Percentiles rank a stretch among this genome's conserved stretches.
Conservation (phyloP, 2,113 vertebrate genomes). For the Vidua macroura region DNA sequence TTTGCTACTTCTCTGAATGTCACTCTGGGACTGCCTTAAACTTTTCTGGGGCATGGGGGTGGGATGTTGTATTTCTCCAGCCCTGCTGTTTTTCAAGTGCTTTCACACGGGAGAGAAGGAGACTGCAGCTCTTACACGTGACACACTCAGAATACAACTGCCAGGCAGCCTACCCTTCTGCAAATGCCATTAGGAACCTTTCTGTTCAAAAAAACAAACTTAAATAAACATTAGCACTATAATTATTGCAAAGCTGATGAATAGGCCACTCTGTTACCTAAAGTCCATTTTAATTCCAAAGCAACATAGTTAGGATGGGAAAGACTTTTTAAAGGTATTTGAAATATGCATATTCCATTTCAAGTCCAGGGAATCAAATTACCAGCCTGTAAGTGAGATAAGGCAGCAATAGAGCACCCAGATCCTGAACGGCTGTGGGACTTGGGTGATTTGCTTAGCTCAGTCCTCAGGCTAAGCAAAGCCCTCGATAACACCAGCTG, state of each 20-base stretch:
- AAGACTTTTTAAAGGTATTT: constrained; percentile 43
- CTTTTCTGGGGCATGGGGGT: background rate
- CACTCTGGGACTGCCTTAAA: constrained; percentile 55
- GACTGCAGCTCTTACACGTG: background rate
- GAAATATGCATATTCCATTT: constrained; percentile 45
- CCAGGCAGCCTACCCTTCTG: background rate
- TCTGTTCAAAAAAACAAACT: background rate
- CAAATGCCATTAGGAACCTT: constrained; percentile 25
- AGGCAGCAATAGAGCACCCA: background rate
- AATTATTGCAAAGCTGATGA: constrained; percentile 20
- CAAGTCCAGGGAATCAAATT: constrained; percentile 48
- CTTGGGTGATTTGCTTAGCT: constrained; percentile 70
- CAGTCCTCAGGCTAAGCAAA: constrained; percentile 45
- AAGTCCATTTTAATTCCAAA: constrained; percentile 45
- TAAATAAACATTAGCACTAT: constrained; percentile 17
- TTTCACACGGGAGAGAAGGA: background rate
- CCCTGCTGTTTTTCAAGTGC: background rate
- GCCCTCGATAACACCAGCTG: constrained; percentile 62
- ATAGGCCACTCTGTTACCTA: background rate
- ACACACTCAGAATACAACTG: background rate
- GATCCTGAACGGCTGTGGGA: background rate
- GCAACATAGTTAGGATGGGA: constrained; percentile 64
- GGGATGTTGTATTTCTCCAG: background rate
- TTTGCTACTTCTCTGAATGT: constrained; percentile 31
- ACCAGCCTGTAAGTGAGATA: constrained; percentile 24